Conservation (phyloP, 2,113 vertebrate genomes). For the Acrocephalus arundinaceus region DNA sequence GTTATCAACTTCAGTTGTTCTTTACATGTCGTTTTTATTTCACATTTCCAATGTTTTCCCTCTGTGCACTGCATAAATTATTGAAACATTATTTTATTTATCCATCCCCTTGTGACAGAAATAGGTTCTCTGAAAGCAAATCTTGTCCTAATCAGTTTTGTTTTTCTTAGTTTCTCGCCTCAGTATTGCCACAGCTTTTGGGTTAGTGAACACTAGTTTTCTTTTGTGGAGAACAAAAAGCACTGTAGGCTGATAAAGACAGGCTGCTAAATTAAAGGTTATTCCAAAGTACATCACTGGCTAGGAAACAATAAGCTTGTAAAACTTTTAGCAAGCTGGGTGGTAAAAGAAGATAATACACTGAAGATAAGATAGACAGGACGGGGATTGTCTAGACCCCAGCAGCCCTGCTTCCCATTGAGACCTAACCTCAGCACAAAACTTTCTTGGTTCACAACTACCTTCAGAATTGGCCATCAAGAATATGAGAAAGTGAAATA, state of each 20-base stretch:
- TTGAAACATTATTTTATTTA: slow-evolving; percentile 76
- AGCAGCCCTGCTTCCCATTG: neutral
- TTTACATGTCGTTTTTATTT: slow-evolving; percentile 33
- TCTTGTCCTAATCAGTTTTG: slow-evolving; percentile 69
- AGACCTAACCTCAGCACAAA: neutral
- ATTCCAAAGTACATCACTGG: neutral
- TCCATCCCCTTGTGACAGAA: slow-evolving; percentile 69
- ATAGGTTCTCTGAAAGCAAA: slow-evolving; percentile 71
- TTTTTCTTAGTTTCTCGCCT: slow-evolving; percentile 66
- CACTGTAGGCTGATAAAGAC: slow-evolving; percentile 34
- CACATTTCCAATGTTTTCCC: slow-evolving; percentile 53
- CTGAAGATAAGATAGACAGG: neutral
- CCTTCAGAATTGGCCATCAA: neutral
- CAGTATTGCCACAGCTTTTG: slow-evolving; percentile 13
- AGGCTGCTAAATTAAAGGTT: slow-evolving; percentile 53
- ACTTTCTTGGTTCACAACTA: neutral
- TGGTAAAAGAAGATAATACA: neutral
- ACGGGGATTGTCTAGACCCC: neutral
- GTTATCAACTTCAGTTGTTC: slow-evolving; percentile 56
- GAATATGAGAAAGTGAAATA: slow-evolving; percentile 9
- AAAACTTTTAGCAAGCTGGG: neutral
- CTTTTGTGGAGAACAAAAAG: slow-evolving; percentile 41
- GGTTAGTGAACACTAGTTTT: slow-evolving; percentile 34
- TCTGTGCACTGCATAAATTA: slow-evolving; percentile 66
- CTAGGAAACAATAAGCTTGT: slow-evolving; percentile 17